Conservation (phyloP, 2,113 vertebrate genomes). For the Genyomyrus donnyi region DNA sequence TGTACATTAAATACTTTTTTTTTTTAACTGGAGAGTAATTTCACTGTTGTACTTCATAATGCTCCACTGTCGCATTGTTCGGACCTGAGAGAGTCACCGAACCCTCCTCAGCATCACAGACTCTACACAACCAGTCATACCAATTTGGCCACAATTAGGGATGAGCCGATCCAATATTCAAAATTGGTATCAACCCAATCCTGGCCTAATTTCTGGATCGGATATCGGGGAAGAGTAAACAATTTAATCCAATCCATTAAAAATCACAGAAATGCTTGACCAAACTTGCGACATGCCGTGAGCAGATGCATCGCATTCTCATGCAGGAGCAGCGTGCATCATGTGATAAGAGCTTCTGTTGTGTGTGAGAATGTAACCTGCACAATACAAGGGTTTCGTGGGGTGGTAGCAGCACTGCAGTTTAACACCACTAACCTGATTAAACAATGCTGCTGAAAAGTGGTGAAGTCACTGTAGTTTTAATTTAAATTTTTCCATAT, state of each 20-base stretch:
- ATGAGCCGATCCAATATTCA: neutral
- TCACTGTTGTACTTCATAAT: neutral
- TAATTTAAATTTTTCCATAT: neutral
- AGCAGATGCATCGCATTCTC: neutral
- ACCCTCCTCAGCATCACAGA: neutral
- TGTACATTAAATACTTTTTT: conserved; percentile 5
- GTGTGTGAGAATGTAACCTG: neutral
- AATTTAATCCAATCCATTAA: neutral
- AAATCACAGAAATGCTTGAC: too few species aligned
- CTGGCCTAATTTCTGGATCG: neutral
- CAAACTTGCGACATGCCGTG: neutral
- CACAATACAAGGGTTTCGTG: too few species aligned
- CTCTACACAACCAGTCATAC: neutral
- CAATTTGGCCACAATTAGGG: neutral
- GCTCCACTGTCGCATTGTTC: neutral
- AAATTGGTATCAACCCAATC: too few species aligned
- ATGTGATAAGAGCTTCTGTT: neutral
- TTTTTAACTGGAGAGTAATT: neutral
- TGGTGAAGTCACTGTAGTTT: neutral
- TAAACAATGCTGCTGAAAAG: neutral
- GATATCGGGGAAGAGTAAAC: neutral
- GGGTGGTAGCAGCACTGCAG: neutral
- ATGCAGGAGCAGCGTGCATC: neutral
- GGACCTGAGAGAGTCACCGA: neutral
- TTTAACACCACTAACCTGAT: neutral